phyloP scores from a whole-genome alignment of 2,113 vertebrate genomes.

The Orthochromis malagaraziensis region DNA sequence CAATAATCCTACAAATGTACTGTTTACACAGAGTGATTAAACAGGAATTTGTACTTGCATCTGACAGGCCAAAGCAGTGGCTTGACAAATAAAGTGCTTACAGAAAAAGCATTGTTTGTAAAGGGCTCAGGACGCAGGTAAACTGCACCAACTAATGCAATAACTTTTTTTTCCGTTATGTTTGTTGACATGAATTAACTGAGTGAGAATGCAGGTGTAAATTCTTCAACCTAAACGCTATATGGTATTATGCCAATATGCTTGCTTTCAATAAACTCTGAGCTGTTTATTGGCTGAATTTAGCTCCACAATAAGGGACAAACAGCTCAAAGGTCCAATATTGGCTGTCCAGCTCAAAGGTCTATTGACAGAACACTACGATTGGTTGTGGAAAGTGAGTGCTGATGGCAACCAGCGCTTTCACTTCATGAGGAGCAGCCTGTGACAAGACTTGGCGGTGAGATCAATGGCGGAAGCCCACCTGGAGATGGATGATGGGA shows the following conservation, averaged over 20 bases:
- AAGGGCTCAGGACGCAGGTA: not conserved
- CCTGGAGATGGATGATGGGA: conserved; percentile 57
- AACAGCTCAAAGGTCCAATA: not conserved
- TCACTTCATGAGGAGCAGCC: conserved; percentile 6
- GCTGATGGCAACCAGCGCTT: conserved; percentile 9
- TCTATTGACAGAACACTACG: conserved; percentile 36
- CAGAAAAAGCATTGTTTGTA: not conserved
- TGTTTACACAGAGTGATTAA: not conserved
- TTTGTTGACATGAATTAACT: not conserved
- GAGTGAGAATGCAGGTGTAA: not conserved
- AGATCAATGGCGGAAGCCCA: conserved; percentile 65
- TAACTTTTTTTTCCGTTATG: accelerated
- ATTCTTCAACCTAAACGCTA: not conserved
- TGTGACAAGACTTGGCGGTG: conserved; percentile 28
- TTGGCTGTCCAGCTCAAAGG: not conserved
- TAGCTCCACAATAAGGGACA: not conserved
- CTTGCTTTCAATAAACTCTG: not conserved
- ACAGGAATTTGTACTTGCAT: not conserved
- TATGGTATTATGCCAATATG: not conserved
- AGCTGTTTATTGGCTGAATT: not conserved
- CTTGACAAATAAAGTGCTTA: not conserved
- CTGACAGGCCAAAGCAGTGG: not conserved
- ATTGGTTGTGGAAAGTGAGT: not conserved
- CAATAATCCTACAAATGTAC: not conserved
- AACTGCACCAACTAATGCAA: not conserved